These are phyloP conservation scores for Misgurnus anguillicaudatus DNA, from an alignment of 2,113 vertebrate genomes.

Conservation along the genomic window DNA sequence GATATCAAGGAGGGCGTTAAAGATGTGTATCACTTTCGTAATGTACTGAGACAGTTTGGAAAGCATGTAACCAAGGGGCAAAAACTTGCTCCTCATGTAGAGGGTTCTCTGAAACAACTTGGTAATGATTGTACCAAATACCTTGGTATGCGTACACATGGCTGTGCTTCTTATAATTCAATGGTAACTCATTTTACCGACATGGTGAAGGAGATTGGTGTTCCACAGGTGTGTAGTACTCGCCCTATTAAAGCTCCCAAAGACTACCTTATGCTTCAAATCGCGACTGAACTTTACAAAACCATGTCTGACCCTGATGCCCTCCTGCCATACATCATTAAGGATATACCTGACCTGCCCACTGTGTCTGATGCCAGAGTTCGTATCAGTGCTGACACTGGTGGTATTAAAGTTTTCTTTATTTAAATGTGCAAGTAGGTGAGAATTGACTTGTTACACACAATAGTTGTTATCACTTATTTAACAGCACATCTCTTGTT, in stretches of 20 bases:
- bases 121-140: conserved; percentile 70
- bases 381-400: conserved; percentile 59
- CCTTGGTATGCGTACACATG: conserved; percentile 70
- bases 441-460: no score
- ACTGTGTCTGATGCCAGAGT: conserved; percentile 63
- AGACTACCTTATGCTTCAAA: conserved; percentile 77
- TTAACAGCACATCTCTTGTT: conserved; percentile 35
- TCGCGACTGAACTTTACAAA: conserved; percentile 74
- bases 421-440: background rate
- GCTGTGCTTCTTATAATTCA: conserved; percentile 71
- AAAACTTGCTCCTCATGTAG: conserved; percentile 56
- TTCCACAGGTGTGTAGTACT: conserved; percentile 74
- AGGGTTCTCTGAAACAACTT: conserved; percentile 64
- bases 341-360: conserved; percentile 59
- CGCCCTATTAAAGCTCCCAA: conserved; percentile 75
- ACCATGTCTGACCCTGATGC: conserved; percentile 65
- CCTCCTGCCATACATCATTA: conserved; percentile 72
- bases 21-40: conserved; percentile 81
- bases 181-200: conserved; percentile 76
- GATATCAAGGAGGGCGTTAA: conserved; percentile 52
- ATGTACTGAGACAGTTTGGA: conserved; percentile 74
- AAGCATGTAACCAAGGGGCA: conserved; percentile 68
- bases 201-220: conserved; percentile 69
- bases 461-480: no score
- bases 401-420: conserved; percentile 56